These are phyloP conservation scores for Petrocephalus microphthalmus DNA, from an alignment of 2,113 vertebrate genomes.

Conservation along the genomic window DNA sequence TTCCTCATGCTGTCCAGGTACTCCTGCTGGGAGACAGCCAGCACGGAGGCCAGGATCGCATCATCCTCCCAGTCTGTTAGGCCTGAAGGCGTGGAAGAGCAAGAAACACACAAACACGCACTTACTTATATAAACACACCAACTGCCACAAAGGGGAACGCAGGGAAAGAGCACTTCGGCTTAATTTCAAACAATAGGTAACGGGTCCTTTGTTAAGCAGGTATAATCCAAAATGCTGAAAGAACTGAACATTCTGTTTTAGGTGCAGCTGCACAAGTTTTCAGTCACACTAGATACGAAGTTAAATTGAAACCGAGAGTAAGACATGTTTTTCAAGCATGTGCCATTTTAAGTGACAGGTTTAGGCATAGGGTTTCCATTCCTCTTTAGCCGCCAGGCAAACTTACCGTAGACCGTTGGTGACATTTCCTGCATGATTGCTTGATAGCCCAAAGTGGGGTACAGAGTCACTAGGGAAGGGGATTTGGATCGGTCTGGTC, in stretches of 20 bases:
- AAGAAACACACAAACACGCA: neutral
- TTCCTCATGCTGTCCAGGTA: slow-evolving; percentile 92
- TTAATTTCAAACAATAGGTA: neutral
- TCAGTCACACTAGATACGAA: neutral
- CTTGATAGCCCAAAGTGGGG: slow-evolving; percentile 78
- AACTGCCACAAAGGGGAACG: neutral
- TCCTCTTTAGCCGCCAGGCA: neutral
- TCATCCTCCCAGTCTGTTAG: slow-evolving; percentile 83
- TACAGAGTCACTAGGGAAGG: slow-evolving; percentile 68
- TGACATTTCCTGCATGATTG: slow-evolving; percentile 93
- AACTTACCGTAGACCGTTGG: slow-evolving; percentile 85
- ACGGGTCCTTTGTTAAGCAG: neutral
- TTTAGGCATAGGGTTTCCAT: neutral
- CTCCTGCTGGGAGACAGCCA: slow-evolving; percentile 88
- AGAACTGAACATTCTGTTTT: neutral
- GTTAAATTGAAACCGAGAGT: neutral
- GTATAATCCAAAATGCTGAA: neutral
- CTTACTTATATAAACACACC: neutral
- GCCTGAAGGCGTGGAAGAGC: neutral
- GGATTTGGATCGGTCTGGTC: slow-evolving; percentile 57
- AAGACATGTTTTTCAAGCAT: neutral
- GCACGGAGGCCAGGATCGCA: slow-evolving; percentile 83
- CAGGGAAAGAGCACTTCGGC: neutral
- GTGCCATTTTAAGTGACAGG: neutral
- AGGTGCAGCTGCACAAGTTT: neutral